Conservation (phyloP, 1,140 invertebrate species). For the Zaprionus davidi region DNA sequence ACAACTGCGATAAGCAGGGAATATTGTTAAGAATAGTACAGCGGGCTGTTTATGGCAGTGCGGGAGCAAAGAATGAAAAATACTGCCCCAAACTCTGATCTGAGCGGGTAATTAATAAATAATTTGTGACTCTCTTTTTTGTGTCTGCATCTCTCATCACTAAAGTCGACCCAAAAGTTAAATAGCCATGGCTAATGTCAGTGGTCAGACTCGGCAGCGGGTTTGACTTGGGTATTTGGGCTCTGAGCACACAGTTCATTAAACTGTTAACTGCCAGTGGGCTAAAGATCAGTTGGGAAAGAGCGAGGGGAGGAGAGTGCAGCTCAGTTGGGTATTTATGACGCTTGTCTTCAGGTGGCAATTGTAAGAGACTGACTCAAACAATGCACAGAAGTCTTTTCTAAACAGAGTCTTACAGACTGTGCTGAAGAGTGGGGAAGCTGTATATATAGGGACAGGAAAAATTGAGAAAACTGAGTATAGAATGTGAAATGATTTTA, state of each 20-base stretch:
- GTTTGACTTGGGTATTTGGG: neutral
- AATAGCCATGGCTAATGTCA: constrained; percentile 70
- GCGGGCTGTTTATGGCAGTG: constrained; percentile 20
- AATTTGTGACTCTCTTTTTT: constrained; percentile 68
- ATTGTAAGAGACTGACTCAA: constrained; percentile 11
- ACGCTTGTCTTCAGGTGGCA: constrained; percentile 41
- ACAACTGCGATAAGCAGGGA: constrained; percentile 68
- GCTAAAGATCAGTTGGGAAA: neutral
- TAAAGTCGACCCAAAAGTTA: constrained; percentile 59
- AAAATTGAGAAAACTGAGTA: too few relatives aligned
- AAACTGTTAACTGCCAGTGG: constrained; percentile 52
- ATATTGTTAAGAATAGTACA: constrained; percentile 35
- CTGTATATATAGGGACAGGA: too few relatives aligned
- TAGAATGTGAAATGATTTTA: too few relatives aligned
- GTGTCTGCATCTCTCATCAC: constrained; percentile 34
- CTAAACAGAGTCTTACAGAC: neutral
- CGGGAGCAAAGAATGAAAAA: constrained; percentile 18
- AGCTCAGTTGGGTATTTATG: constrained; percentile 54
- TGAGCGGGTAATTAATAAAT: constrained; percentile 73
- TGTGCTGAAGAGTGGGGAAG: too few relatives aligned
- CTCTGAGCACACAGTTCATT: constrained; percentile 59
- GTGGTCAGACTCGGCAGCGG: neutral
- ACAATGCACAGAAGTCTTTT: constrained; percentile 26
- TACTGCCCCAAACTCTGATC: constrained; percentile 2
- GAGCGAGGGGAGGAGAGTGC: neutral